phyloP scores from a whole-genome alignment of 2,888 invertebrate genomes.

The Meteorus cinctellus region DNA sequence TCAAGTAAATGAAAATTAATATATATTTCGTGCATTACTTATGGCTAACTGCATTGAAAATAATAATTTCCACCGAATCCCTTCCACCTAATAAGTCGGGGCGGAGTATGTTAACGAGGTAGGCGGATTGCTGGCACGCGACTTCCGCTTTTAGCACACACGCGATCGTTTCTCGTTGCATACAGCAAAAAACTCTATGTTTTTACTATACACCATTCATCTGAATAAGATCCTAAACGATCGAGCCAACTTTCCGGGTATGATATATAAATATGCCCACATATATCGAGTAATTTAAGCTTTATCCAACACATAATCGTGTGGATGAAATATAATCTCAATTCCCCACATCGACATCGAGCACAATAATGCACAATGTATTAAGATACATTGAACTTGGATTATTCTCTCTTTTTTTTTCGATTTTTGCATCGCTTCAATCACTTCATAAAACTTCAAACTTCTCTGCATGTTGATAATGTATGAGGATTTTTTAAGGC shows the following conservation, averaged over 20 bases:
- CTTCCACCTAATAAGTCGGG: constrained; percentile 30
- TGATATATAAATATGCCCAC: neutral
- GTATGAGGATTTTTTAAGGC: neutral
- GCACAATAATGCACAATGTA: neutral
- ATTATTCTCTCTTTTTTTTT: too few species aligned
- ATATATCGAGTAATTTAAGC: neutral
- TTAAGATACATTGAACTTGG: neutral
- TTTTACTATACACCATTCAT: too few species aligned
- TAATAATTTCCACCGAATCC: neutral
- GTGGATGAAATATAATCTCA: neutral
- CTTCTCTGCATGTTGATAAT: too few species aligned
- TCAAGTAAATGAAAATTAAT: neutral
- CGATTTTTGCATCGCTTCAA: too few species aligned
- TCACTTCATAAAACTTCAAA: too few species aligned
- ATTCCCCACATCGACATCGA: neutral
- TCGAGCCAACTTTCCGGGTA: neutral
- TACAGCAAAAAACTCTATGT: neutral
- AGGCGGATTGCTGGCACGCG: constrained; percentile 54
- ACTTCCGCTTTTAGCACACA: constrained; percentile 55
- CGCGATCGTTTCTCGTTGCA: constrained; percentile 39
- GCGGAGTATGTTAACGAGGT: constrained; percentile 53
- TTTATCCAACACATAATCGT: constrained; percentile 18
- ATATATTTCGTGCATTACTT: neutral
- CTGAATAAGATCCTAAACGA: neutral
- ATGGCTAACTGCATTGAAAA: neutral